A percentile compares a stretch with the other conserved stretches of the same genome.
Evolutionary conservation across 1,140 invertebrate species (phyloP).

Genomic region (Drosophila lini): DNA sequence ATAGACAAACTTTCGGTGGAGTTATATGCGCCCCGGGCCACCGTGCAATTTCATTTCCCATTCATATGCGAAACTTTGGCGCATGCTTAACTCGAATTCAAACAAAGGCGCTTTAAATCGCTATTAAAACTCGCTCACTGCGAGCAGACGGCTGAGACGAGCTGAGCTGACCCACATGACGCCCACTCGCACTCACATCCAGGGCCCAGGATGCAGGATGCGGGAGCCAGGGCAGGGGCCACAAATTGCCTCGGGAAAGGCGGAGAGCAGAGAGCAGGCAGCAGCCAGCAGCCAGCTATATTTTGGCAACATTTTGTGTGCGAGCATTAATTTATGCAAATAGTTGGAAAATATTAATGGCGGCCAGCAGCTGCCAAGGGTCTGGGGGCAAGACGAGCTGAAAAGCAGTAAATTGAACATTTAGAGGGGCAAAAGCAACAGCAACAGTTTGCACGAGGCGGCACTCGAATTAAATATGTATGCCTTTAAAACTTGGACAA

Average conservation of each 20-base stretch:
- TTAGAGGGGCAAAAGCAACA: slow-evolving; percentile 9
- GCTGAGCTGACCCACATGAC: slow-evolving; percentile 46
- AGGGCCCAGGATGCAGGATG: neutral
- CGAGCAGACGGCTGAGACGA: slow-evolving; percentile 17
- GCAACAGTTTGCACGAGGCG: slow-evolving; percentile 45
- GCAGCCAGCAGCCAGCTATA: slow-evolving; percentile 33
- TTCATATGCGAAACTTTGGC: slow-evolving; percentile 66
- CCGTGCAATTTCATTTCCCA: slow-evolving; percentile 66
- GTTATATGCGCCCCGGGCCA: slow-evolving; percentile 48
- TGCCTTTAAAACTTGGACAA: slow-evolving; percentile 78
- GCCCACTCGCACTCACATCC: slow-evolving; percentile 18
- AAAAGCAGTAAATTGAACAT: slow-evolving; percentile 62
- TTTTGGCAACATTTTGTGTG: slow-evolving; percentile 79
- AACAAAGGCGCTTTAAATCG: slow-evolving; percentile 72
- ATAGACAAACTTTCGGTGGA: slow-evolving; percentile 52
- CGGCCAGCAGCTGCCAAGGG: slow-evolving; percentile 56
- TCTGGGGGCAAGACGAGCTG: slow-evolving; percentile 15
- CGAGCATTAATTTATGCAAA: slow-evolving; percentile 81
- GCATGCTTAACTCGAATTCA: slow-evolving; percentile 59
- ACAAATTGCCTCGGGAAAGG: slow-evolving; percentile 25
- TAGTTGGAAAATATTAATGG: slow-evolving; percentile 82
- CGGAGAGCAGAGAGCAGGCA: slow-evolving; percentile 16
- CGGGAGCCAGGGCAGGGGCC: neutral
- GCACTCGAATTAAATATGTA: slow-evolving; percentile 75
- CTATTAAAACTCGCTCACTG: slow-evolving; percentile 66